phyloP scores from a whole-genome alignment of 37 sponge, comb jelly and placozoan species.

The Halisarca cf. caerulea region DNA sequence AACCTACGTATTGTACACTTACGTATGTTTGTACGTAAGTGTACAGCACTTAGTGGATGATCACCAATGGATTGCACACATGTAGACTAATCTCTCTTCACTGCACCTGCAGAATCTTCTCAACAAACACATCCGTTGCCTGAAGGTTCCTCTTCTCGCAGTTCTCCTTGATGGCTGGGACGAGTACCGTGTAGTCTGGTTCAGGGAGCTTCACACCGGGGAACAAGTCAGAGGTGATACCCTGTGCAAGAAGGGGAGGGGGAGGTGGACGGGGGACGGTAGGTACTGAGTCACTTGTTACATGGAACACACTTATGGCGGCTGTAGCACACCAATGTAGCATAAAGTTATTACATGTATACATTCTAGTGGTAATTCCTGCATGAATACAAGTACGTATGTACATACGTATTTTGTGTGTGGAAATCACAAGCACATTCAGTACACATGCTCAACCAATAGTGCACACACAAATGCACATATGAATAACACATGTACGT shows the following conservation, averaged over 20 bases:
- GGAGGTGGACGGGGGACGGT: too few relatives aligned
- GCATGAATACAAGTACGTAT: neutral
- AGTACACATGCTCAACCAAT: too few relatives aligned
- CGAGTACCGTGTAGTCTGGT: slow-evolving; percentile 90
- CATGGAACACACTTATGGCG: too few relatives aligned
- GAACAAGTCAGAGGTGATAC: slow-evolving; percentile 97
- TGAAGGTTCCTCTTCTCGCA: slow-evolving; percentile 90
- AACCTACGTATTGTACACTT: neutral
- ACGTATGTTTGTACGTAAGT: neutral
- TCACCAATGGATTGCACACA: neutral
- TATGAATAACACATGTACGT: too few relatives aligned
- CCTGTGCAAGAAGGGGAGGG: slow-evolving; percentile 28
- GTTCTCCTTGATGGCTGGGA: slow-evolving; percentile 78
- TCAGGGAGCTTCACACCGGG: slow-evolving; percentile 94
- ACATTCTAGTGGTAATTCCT: neutral
- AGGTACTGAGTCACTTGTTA: too few relatives aligned
- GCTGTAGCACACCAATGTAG: too few relatives aligned
- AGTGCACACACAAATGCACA: neutral
- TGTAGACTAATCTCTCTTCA: neutral
- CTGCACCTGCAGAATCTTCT: slow-evolving; percentile 73
- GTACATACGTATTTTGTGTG: neutral
- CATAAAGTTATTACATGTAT: neutral
- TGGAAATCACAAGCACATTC: too few relatives aligned
- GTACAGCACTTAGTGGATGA: neutral
- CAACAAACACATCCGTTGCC: slow-evolving; percentile 79